Evolutionary conservation across 2,797 vertebrate species (phyloP), one percentile per base, ranked within the genome.

Genomic region (Decapterus maruadsi): DNA sequence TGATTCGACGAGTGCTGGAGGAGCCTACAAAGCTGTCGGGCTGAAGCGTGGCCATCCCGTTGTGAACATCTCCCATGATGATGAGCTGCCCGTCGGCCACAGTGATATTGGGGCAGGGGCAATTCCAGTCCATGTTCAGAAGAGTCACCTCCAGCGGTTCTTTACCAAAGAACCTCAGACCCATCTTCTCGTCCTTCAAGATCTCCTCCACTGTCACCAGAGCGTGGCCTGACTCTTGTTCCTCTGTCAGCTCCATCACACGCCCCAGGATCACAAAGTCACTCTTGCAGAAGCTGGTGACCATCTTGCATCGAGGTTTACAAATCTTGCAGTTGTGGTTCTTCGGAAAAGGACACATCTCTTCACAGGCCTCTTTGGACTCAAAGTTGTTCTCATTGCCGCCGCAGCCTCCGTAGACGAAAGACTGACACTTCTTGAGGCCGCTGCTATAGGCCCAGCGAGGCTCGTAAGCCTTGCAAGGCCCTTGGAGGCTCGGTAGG

Each of bases 151-250:
- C 98, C 73, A 99, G 76, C 0, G 98, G 97, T 76, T 99, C 97
- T 77, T 94, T 96, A 56, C 97, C 97, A 68, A 99, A 95, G 93
- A 99, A 99, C 87, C 95, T 96, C 78, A 99, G 96, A 45, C 98
- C 98, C 98, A 99, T 99, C 92, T 99, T 99, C 81, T 99, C 98
- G 1, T 99, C 98, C 87, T 98, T 99, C n/a, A 99, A 88, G 63
- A 99, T 97, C 92, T 99, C 97, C 48, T 99, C 97, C 87, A 99
- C 96, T 0, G 93, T 97, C 82, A 99, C 96, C 87, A 99, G 89
- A 0, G 97, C 98, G 0, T 97, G 98, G 17, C 98, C 97, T 0
- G 97, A 96, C 83, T 99, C 97, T 2, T 97, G 96, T 81, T 99
- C 98, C 81, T 99, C 97, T 0, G 96, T 97, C 89, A 99, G 89